Base-by-base conservation (phyloP, 2,888 invertebrate genomes). In the Lasioglossum oenotherae region DNA sequence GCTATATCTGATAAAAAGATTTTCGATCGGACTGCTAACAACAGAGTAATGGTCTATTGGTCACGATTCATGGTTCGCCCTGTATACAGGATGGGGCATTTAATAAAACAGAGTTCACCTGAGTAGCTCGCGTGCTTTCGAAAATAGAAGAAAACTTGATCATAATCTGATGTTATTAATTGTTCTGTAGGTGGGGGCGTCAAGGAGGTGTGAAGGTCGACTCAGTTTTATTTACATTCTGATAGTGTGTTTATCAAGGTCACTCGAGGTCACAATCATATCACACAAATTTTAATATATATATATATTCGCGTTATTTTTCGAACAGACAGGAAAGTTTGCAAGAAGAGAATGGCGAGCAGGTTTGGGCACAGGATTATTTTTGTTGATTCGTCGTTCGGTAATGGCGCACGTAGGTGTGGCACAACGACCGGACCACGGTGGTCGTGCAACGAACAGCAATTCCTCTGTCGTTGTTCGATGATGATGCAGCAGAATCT, bases 401-500 rank as follows among this genome's bases (percentile, higher is more conserved):
- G 4, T n/a, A 57, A n/a, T n/a, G 57, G 12, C 4, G 67, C 8
- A 10, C 31, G 38, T 35, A 69, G 19, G 35, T 10, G 35, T 19
- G 31, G 23, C 0, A 38, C 19, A 35, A 38, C 38, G 67, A 23
- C 35, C 35, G 23, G 19, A 31, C 23, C 67, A 8, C 19, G 27
- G 67, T 82, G 8, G 86, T 90, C 91, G 87, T 86, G 85, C 86
- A 91, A 90, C 87, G 75, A 82, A 69, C 84, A 81, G 87, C 86
- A 85, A 86, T 89, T 90, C 82, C 46, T 77, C 44, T 69, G 85
- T 78, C 53, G 4, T 82, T 85, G 87, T 89, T 87, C 87, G 78
- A 88, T 85, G 86, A 91, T 92, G 90, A 92, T 89, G 82, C 82
- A 46, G 86, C 84, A 83, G 82, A 85, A 91, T 87, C 73, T 78